phyloP scores from a whole-genome alignment of 2,888 invertebrate genomes.

The Thyatira batis region DNA sequence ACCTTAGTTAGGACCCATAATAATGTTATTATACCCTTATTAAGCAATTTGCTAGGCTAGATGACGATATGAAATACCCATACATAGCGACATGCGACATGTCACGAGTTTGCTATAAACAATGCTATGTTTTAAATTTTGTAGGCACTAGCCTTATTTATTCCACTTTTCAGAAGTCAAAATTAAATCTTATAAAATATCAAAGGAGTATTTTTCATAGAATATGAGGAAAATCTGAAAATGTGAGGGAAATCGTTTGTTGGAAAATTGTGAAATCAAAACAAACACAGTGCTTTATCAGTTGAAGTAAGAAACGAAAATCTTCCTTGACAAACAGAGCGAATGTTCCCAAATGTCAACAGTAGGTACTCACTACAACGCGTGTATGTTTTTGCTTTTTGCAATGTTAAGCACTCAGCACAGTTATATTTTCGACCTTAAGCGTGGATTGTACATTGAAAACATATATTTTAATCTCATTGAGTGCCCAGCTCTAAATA shows the following conservation, averaged over 20 bases:
- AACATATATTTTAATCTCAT: constrained; percentile 17
- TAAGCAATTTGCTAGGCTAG: not conserved
- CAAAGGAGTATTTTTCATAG: no score
- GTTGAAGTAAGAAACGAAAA: not conserved
- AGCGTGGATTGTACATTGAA: not conserved
- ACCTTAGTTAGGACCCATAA: not conserved
- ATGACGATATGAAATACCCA: not conserved
- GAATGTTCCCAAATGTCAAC: not conserved
- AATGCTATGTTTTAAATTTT: not conserved
- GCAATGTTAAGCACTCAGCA: not conserved
- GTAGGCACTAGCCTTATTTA: not conserved
- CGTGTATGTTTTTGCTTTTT: no score
- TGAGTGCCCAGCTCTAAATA: constrained; percentile 39
- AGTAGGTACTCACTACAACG: no score
- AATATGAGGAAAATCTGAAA: no score
- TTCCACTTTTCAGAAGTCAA: not conserved
- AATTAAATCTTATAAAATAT: not conserved
- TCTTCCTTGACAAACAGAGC: not conserved
- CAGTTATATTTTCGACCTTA: not conserved
- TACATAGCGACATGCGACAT: not conserved
- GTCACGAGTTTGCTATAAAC: not conserved
- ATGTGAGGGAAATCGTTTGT: no score
- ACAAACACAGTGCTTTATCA: not conserved
- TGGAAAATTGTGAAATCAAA: not conserved
- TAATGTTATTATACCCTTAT: not conserved